Base-by-base conservation (phyloP, 2,888 invertebrate species). In the Creontiades dilutus region DNA sequence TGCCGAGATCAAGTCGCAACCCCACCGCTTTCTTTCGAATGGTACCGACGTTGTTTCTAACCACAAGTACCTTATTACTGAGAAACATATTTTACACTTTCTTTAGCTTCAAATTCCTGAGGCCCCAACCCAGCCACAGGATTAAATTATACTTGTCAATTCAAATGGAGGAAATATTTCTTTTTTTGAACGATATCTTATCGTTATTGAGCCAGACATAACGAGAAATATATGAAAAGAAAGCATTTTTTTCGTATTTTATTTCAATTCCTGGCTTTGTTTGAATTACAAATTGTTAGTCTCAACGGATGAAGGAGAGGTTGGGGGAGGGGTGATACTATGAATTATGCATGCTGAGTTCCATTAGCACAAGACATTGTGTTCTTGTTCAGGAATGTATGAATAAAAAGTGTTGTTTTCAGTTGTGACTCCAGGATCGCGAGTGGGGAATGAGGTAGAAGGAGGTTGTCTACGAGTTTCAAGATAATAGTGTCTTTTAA, bases 331-430 rank as follows among this genome's bases (percentile, higher is more conserved):
- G 47, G 27, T 86, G 86, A 88, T 78, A 88, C 48, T 52, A 88
- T 88, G 88, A 88, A 88, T 88, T 88, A 88, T 78, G 78, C 88
- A 88, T 88, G 88, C 80, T 78, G 88, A 78, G 88, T 88, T 88
- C 88, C 88, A 88, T 88, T 88, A 88, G 88, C 88, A 88, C 88
- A 88, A 88, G 88, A 88, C 88, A 78, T 88, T 88, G 88, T 88
- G 80, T 88, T 88, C 88, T 88, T 88, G 88, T 88, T 88, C 48
- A 88, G 88, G 88, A 88, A 88, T 88, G 88, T 88, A 88, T 88
- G 88, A 88, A 88, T 88, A 88, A 88, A 88, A 88, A 88, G 88
- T 55, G 88, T 88, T 88, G 88, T 88, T 88, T 88, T 78, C 86
- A 86, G 86, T 47, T 75, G 78, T 55, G 52, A 52, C 86, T 86